Evolutionary conservation across 2,888 invertebrate species (phyloP), one percentile per base, ranked within the genome.

Genomic region (Melikaiella ostensackeni): DNA sequence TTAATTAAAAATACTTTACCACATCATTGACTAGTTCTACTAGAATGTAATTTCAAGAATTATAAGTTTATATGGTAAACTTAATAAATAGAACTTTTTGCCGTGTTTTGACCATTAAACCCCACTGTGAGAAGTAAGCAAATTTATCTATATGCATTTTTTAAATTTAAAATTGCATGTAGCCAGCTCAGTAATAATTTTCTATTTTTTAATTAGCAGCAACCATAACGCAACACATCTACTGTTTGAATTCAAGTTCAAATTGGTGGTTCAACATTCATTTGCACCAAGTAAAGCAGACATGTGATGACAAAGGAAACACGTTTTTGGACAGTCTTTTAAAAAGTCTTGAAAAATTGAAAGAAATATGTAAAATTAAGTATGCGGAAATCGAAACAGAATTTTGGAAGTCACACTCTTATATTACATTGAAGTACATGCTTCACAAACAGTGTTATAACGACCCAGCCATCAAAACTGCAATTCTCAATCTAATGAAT

Each of bases 391-490:
- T 66, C 1, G 66, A 66, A 42, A 66, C 21, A 2, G 46, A 66
- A 66, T 46, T 66, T 66, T 66, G 66, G 66, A 66, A 30, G 11
- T 66, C 66, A 8, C 16, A 66, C 24, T 66, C 66, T 6, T 30
- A 30, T 30, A 50, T 66, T 27, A 66, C 66, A 16, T n/a, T 66
- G 27, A 66, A 66, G 11, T 66, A 46, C 19, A 66, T 66, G 66
- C 27, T 66, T 9, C 46, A 50, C n/a, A 21, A 46, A 7, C 46
- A 66, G 0, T 66, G 66, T 9, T 46, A 66, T 24, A 50, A 66
- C 27, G 66, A 66, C 27, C 19, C 42, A 19, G 19, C 42, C 9
- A 66, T 66, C 19, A 66, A 42, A 66, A 9, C 8, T 16, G 46
- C 66, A 1, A 27, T 66, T 13, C 66, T 66, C n/a, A 66, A 66